Evolutionary conservation across 2,113 vertebrate species (phyloP).

Genomic region (Philantomba maxwellii): DNA sequence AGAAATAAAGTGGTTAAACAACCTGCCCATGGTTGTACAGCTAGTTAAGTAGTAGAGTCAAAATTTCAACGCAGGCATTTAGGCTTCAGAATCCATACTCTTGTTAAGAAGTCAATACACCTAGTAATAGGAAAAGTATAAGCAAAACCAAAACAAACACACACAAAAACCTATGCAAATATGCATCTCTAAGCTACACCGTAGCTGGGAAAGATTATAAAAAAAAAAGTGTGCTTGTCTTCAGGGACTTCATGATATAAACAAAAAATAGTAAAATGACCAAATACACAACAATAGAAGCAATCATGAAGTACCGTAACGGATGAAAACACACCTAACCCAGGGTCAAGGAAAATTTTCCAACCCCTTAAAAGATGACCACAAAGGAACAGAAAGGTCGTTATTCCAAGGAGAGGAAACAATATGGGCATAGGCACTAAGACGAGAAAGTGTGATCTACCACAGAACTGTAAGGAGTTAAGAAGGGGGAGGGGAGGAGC

Average conservation of each 20-base stretch:
- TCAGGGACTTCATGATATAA: background rate
- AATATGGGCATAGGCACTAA: background rate
- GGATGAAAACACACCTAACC: background rate
- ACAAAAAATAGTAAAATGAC: background rate
- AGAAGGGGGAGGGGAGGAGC: background rate
- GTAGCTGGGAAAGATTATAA: background rate
- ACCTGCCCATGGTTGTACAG: background rate
- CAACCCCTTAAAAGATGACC: background rate
- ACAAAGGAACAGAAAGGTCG: background rate
- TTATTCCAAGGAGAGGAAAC: background rate
- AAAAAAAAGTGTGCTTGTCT: background rate
- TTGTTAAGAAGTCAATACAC: background rate
- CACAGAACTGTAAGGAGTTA: background rate
- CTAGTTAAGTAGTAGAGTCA: background rate
- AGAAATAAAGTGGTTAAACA: background rate
- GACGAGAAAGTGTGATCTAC: background rate
- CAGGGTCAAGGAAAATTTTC: background rate
- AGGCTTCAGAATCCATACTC: background rate
- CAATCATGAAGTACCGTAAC: background rate
- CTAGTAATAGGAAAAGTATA: background rate
- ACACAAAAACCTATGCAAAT: background rate
- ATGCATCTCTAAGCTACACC: background rate
- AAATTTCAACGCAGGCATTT: background rate
- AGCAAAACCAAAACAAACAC: background rate
- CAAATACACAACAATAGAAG: background rate